These are phyloP conservation scores for Novumbra hubbsi DNA, from an alignment of 2,797 vertebrate genomes.

Conservation along the genomic window DNA sequence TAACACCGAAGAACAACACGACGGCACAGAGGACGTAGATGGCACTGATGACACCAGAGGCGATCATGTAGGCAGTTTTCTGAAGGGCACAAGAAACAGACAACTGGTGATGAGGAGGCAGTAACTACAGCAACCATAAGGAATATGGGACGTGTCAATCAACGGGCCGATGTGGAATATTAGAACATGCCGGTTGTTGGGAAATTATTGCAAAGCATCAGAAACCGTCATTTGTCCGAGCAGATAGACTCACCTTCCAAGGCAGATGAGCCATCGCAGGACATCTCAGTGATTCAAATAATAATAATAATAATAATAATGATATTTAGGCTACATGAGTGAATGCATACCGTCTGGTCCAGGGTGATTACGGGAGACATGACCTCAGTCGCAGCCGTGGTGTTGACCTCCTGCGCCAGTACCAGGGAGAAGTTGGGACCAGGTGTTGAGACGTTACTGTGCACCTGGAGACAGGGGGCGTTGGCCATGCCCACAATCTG, in stretches of 20 bases:
- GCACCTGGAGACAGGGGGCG: constrained; percentile 75
- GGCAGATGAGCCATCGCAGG: too few species aligned
- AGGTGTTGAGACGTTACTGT: not conserved
- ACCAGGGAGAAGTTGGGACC: constrained; percentile 10
- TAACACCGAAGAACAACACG: constrained; percentile 83
- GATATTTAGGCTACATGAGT: too few species aligned
- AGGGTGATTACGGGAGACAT: constrained; percentile 68
- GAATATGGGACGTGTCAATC: too few species aligned
- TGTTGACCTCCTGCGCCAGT: constrained; percentile 64
- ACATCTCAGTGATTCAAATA: too few species aligned
- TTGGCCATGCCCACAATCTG: constrained; percentile 91
- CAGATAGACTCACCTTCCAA: too few species aligned
- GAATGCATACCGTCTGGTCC: constrained; percentile 74
- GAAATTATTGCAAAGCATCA: too few species aligned
- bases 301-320: too few species aligned
- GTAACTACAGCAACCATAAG: too few species aligned
- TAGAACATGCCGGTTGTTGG: too few species aligned
- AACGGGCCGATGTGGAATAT: too few species aligned
- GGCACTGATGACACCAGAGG: constrained; percentile 84
- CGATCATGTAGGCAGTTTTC: constrained; percentile 89
- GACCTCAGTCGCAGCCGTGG: not conserved
- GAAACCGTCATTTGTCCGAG: too few species aligned
- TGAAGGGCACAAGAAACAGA: constrained; percentile 42
- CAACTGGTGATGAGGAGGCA: constrained; percentile 1
- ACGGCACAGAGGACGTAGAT: constrained; percentile 89